A percentile compares a stretch with the other conserved stretches of the same genome.
phyloP scores from a whole-genome alignment of 2,888 invertebrate species.

The Lepidocyrtoides sp. region DNA sequence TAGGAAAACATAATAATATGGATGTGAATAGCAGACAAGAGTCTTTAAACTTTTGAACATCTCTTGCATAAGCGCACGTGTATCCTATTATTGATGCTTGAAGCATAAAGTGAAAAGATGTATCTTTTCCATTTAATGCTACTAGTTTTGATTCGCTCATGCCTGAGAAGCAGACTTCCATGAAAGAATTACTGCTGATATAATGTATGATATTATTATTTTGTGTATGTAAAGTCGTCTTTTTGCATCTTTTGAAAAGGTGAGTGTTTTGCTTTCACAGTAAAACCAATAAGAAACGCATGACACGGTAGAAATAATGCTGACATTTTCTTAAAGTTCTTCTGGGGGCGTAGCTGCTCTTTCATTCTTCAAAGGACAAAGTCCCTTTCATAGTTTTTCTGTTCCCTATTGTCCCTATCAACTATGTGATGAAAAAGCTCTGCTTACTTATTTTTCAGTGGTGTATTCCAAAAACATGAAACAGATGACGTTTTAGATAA shows the following conservation, averaged over 20 bases:
- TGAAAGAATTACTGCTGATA: background rate
- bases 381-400: background rate
- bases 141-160: background rate
- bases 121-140: background rate
- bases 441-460: background rate
- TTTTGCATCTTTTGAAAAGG: too few species aligned
- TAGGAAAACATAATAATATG: too few species aligned
- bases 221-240: too few species aligned
- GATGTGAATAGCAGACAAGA: too few species aligned
- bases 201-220: background rate
- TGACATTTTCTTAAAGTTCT: background rate
- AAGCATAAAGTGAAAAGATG: too few species aligned
- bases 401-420: background rate
- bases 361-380: background rate
- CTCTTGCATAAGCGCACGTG: too few species aligned
- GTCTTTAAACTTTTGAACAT: too few species aligned
- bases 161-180: background rate
- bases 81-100: too few species aligned
- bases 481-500: constrained; percentile 2
- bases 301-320: background rate
- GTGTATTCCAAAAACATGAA: background rate
- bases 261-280: too few species aligned
- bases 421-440: background rate
- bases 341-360: background rate
- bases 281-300: background rate